Percentiles rank a stretch among this genome's conserved stretches.
phyloP scores from a whole-genome alignment of 2,797 vertebrate genomes.

The Protosalanx chinensis region DNA sequence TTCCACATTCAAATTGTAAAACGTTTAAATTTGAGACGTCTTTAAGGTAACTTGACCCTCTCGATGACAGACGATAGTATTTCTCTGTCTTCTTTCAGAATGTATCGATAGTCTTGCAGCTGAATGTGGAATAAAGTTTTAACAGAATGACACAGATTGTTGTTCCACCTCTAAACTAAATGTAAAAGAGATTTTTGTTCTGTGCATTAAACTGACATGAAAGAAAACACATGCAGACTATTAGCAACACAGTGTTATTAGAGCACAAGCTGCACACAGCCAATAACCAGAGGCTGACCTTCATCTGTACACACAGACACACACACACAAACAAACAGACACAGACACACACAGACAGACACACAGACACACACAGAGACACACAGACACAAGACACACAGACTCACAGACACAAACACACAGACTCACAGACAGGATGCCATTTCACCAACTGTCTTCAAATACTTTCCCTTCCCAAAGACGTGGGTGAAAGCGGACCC shows the following conservation, averaged over 20 bases:
- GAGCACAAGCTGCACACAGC: constrained; percentile 17
- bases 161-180: neutral
- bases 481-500: constrained; percentile 68
- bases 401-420: neutral
- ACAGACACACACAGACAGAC: constrained; percentile 24
- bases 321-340: constrained; percentile 31
- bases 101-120: neutral
- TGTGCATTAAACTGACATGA: neutral
- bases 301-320: constrained; percentile 42
- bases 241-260: neutral
- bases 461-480: constrained; percentile 60
- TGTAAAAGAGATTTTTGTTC: neutral
- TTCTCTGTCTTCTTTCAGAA: neutral
- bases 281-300: constrained; percentile 60
- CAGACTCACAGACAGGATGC: constrained; percentile 60
- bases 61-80: neutral
- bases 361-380: constrained; percentile 42
- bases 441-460: constrained; percentile 60
- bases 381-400: no score
- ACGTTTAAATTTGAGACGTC: neutral
- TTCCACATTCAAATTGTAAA: neutral
- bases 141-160: neutral
- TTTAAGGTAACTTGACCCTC: neutral
- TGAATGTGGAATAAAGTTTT: neutral
- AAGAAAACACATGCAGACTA: neutral